Evolutionary conservation across 2,888 invertebrate genomes (phyloP).

Genomic region (Galeopsomyia nigrocyanea): DNA sequence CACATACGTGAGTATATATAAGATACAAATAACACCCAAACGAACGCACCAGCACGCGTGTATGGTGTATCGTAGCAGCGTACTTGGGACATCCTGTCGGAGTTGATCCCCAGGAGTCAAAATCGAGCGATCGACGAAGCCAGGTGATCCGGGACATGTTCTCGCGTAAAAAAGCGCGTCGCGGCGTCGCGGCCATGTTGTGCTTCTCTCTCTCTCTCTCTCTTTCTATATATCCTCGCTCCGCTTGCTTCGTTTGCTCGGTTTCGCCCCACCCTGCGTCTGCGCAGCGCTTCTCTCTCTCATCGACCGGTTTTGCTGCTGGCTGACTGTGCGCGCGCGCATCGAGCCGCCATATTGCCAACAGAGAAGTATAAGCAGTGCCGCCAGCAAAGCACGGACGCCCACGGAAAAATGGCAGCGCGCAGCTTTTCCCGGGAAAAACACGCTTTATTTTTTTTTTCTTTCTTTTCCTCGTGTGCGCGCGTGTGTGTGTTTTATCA

Average conservation of each 20-base stretch:
- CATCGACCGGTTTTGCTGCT: conserved; percentile 15
- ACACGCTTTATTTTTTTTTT: too few species aligned
- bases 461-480: too few species aligned
- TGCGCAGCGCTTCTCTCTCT: not conserved
- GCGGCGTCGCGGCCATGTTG: conserved; percentile 17
- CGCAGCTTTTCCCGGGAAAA: conserved; percentile 49
- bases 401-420: conserved; percentile 46
- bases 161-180: conserved; percentile 38
- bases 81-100: conserved; percentile 28
- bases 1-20: conserved; percentile 4
- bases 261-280: conserved; percentile 4
- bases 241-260: not conserved
- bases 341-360: conserved; percentile 58
- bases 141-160: conserved; percentile 46
- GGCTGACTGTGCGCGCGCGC: conserved; percentile 14
- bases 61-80: conserved; percentile 14
- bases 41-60: conserved; percentile 40
- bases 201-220: conserved; percentile 10
- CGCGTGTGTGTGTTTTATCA: conserved; percentile 32
- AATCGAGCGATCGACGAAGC: not conserved
- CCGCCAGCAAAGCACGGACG: not conserved
- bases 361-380: conserved; percentile 46
- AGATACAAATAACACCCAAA: not conserved
- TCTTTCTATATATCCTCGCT: not conserved
- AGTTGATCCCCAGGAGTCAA: not conserved